These are phyloP conservation scores for Limnephilus lunatus DNA, from an alignment of 2,888 invertebrate genomes.

Conservation along the genomic window DNA sequence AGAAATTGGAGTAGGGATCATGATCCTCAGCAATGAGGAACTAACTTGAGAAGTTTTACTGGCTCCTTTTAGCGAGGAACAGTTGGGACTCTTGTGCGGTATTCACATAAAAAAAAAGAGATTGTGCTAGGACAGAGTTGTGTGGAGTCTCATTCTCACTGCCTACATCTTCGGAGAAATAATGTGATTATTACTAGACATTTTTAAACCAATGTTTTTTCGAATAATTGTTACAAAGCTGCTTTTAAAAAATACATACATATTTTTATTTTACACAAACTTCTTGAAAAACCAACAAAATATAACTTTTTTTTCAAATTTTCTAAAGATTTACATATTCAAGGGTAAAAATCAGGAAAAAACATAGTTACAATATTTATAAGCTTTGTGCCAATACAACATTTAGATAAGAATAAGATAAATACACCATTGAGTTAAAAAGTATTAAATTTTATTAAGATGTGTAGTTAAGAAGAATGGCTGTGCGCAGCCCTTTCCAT, in stretches of 20 bases:
- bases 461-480: background rate
- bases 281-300: background rate
- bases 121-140: background rate
- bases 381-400: background rate
- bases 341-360: background rate
- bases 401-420: no score
- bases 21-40: no score
- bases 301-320: background rate
- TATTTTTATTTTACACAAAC: background rate
- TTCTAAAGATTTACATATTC: background rate
- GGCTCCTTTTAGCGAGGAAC: no score
- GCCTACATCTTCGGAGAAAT: no score
- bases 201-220: background rate
- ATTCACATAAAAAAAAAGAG: background rate
- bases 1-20: no score
- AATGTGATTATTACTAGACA: background rate
- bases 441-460: background rate
- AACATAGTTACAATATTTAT: background rate
- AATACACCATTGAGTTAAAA: background rate
- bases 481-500: no score
- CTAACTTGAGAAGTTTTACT: no score
- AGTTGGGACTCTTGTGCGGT: no score
- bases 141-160: background rate
- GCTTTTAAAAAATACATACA: background rate
- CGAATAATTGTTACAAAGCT: background rate